phyloP scores from a whole-genome alignment of 2,888 invertebrate species.

The Blastobasis adustella region DNA sequence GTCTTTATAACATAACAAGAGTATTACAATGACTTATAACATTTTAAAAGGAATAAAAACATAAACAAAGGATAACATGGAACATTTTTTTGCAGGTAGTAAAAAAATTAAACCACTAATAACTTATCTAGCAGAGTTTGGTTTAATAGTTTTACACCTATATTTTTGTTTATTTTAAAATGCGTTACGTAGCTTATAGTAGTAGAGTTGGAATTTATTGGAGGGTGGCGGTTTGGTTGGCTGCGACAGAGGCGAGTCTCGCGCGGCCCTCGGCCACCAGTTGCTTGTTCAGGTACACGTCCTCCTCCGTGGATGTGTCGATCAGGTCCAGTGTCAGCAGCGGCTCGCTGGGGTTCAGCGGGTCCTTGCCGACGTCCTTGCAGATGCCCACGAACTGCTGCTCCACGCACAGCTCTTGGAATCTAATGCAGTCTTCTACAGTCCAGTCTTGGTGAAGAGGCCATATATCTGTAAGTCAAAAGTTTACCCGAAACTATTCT shows the following conservation, averaged over 20 bases:
- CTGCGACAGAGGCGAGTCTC: slow-evolving; percentile 36
- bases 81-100: not conserved
- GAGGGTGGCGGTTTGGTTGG: no score
- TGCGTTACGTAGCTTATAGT: no score
- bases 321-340: slow-evolving; percentile 80
- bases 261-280: slow-evolving; percentile 79
- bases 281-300: slow-evolving; percentile 79
- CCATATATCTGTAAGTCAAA: slow-evolving; percentile 52
- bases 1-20: slow-evolving; percentile 5
- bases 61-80: slow-evolving; percentile 1
- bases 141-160: no score
- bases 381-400: slow-evolving; percentile 82
- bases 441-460: slow-evolving; percentile 80
- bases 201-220: no score
- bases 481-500: no score
- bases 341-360: slow-evolving; percentile 75
- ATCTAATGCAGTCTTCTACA: slow-evolving; percentile 82
- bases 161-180: no score
- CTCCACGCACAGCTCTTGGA: slow-evolving; percentile 81
- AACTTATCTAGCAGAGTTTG: no score
- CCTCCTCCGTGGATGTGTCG: slow-evolving; percentile 80
- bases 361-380: slow-evolving; percentile 76
- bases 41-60: slow-evolving; percentile 1
- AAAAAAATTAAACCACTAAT: no score
- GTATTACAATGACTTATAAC: slow-evolving; percentile 4